Evolutionary conservation across 2,888 invertebrate genomes (phyloP), one percentile per base, ranked within the genome.

Genomic region (Cerastis leucographa): DNA sequence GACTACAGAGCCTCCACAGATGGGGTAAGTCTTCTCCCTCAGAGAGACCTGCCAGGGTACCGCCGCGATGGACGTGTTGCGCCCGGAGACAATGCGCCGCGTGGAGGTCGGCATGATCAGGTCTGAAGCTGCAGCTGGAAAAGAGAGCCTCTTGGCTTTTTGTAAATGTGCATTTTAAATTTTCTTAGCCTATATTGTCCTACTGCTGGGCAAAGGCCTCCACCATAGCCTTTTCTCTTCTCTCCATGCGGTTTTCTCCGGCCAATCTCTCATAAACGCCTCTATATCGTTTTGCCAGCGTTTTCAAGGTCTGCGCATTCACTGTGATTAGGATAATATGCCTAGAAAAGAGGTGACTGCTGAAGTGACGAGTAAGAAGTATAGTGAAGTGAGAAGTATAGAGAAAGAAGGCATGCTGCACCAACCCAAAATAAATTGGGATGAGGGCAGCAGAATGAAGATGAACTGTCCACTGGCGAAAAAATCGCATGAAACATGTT

Each of bases 21-120:
- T 95, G n/a, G 97, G 97, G 78, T 92, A 93, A 0, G 93, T 94
- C 84, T 94, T 93, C 88, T 96, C 95, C 11, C 96, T 86, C 6
- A 97, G 87, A 0, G 97, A 97, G 25, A 97, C 95, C 89, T 97
- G 97, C 95, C 97, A 97, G 0, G 97, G 97, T 3, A 97, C 95
- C 0, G 96, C 95, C 0, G 93, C 91, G 80, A 97, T 97, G 0
- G 96, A 97, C 0, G 95, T 95, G 89, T 96, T 95, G 1, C 95
- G 95, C 0, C 97, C 97, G 0, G 96, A 94, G n/a, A 97, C 96
- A 64, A 96, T 96, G 59, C 96, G 94, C 0, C 96, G 91, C 0
- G 96, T 95, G 40, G 92, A 94, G 3, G 89, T 92, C 89, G 85
- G 70, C 42, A 68, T 8, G 11, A 75, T 49, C 54, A 25, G 49